Percentiles rank a stretch among this genome's conserved stretches.
Evolutionary conservation across 2,888 invertebrate species (phyloP).

Genomic region (Slavum lentiscoides): DNA sequence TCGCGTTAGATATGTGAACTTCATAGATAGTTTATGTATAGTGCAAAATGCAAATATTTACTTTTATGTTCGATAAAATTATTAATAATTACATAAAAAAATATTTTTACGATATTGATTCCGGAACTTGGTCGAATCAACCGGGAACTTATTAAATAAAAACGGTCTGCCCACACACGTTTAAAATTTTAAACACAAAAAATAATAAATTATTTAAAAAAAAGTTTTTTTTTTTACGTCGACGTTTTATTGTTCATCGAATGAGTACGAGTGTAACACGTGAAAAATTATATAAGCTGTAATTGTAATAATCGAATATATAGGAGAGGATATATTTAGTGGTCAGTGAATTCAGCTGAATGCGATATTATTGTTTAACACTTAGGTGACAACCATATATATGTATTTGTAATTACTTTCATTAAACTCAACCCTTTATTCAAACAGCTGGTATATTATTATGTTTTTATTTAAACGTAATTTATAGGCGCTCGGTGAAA

Average conservation of each 20-base stretch:
- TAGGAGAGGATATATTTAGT: too few species aligned
- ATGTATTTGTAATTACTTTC: too few species aligned
- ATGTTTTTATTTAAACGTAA: too few species aligned
- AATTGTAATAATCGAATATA: too few species aligned
- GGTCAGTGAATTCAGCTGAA: too few species aligned
- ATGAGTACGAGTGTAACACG: too few species aligned
- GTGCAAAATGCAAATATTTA: not conserved
- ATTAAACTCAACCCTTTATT: too few species aligned
- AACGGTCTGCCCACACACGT: not conserved
- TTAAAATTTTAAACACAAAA: not conserved
- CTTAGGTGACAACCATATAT: too few species aligned
- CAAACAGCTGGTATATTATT: too few species aligned
- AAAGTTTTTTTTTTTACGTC: not conserved
- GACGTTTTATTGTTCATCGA: not conserved
- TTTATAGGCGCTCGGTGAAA: too few species aligned
- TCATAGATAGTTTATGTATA: not conserved
- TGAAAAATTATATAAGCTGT: too few species aligned
- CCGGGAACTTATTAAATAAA: not conserved
- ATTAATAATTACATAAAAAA: not conserved
- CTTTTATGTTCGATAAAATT: not conserved
- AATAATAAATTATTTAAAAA: not conserved
- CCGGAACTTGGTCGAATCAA: constrained; percentile 1
- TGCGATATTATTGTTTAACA: too few species aligned
- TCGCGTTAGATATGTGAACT: not conserved
- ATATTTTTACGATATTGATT: constrained; percentile 10